Base-by-base conservation (phyloP, 2,888 invertebrate species). In the Leptopterna dolabrata region DNA sequence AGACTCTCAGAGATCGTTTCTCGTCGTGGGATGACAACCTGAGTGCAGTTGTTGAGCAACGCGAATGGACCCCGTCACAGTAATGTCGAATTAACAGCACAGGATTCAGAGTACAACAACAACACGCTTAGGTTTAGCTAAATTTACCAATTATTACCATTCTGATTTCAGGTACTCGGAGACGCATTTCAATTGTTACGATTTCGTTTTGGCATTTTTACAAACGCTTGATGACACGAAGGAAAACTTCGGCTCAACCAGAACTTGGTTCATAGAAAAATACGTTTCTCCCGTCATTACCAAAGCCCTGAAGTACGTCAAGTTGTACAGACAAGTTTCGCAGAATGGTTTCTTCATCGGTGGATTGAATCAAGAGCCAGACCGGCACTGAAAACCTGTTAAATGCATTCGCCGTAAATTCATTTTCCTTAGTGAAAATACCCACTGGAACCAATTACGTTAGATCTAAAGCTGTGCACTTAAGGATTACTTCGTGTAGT, bases 281-380 rank as follows among this genome's bases (percentile, higher is more conserved):
- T 96, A 95, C 92, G 96, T 97, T 89, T 94, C 97, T 87, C 96
- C 96, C 3, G 94, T 95, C 91, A 96, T 97, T 47, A 95, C 95
- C 41, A 94, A 96, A 29, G 97, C 96, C 76, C 95, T 96, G 80
- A 97, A 96, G 92, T 97, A 97, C 91, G 96, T 97, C 89, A 95
- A 95, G 0, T 92, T 97, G 47, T 96, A 96, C 91, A 94, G 97
- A 90, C 95, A 95, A 91, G 93, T 97, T 63, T 93, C 93, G 88
- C 92, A 90, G 70, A 88, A 89, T 30, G 90, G 90, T 24, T 90
- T 88, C 55, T 89, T 88, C 86, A 89, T 90, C 14, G 85, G 88
- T 78, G 80, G 24, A 11, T 19, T 4, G 24, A 24, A 63, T 19
- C 24, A 24, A 24, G 6, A 63, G 3, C 24, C 14, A 51, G n/a